These are phyloP conservation scores for Protobothrops mucrosquamatus DNA, from an alignment of 2,113 vertebrate species.

Conservation along the genomic window DNA sequence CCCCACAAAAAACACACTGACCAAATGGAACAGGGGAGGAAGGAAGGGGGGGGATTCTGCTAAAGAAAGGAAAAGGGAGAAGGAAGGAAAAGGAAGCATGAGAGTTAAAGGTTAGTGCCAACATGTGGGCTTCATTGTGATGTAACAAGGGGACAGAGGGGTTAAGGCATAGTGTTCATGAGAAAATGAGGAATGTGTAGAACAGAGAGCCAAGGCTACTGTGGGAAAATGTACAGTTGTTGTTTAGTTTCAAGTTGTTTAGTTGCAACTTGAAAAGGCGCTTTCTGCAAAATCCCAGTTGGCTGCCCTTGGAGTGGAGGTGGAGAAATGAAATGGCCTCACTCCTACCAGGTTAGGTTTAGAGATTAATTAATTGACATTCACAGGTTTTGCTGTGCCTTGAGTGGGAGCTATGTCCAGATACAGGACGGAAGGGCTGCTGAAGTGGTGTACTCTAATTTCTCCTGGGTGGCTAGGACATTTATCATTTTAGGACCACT, in stretches of 20 bases:
- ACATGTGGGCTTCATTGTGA: background rate
- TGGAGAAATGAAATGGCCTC: background rate
- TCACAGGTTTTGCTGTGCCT: slow-evolving; percentile 7
- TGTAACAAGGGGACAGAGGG: background rate
- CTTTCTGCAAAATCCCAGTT: background rate
- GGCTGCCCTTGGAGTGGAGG: background rate
- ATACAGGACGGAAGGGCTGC: slow-evolving; percentile 1
- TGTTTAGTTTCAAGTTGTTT: background rate
- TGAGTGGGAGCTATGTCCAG: background rate
- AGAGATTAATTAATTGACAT: background rate
- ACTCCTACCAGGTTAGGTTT: background rate
- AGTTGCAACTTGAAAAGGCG: background rate
- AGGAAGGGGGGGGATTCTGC: no score
- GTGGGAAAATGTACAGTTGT: background rate
- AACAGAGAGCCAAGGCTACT: background rate
- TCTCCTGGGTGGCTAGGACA: slow-evolving; percentile 14
- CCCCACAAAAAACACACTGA: background rate
- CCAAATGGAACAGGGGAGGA: background rate
- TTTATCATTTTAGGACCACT: slow-evolving; percentile 33
- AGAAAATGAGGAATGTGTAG: background rate
- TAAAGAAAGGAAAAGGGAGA: background rate
- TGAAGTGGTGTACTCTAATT: slow-evolving; percentile 21
- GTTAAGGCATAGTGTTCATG: background rate
- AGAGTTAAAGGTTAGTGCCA: background rate
- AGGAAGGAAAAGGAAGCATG: background rate